Base-by-base conservation (phyloP, 2,113 vertebrate genomes). In the Candoia aspera region DNA sequence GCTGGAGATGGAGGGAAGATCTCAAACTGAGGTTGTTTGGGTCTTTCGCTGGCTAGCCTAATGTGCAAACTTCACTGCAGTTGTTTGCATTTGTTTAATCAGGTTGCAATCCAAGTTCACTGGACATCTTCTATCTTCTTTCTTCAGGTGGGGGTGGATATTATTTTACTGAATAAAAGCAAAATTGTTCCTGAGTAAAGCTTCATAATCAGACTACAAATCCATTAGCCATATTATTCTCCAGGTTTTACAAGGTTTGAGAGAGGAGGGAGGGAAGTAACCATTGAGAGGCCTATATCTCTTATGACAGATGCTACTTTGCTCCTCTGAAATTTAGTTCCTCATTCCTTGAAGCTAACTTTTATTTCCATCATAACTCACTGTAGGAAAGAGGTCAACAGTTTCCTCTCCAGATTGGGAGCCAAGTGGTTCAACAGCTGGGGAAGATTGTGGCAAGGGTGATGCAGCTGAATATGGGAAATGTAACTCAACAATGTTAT, bases 301-400 rank as follows among this genome's bases (percentile, higher is more conserved):
- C 79, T 92, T 46, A 8, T 88, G 68, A 58, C 87, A 92, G 91
- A 92, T 91, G 24, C 93, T 95, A 90, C 93, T 95, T 95, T 96
- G 95, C 96, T 94, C 46, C 88, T 97, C 83, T 68, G 93, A 96
- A 96, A 95, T 92, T 54, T 42, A 60, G 94, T 94, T 94, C 84
- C 87, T 86, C 59, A 85, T 90, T 92, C 49, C 88, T 89, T 94
- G 92, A 89, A 95, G 95, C 96, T 92, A 92, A 93, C 60, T 96
- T 92, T 96, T 96, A 94, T 94, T 96, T 94, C 87, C n/a, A 91
- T 73, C 49, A 87, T 84, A 94, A 93, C 93, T 95, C 89, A 94
- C 94, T 93, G 17, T 86, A 86, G 90, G 57, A 59, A 95, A 93
- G 55, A 94, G 92, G 93, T 95, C 95, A 95, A 94, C 96, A 95